A percentile compares a stretch with the other conserved stretches of the same genome.
Evolutionary conservation across 2,113 vertebrate species (phyloP).

Genomic region (Laticauda colubrina): DNA sequence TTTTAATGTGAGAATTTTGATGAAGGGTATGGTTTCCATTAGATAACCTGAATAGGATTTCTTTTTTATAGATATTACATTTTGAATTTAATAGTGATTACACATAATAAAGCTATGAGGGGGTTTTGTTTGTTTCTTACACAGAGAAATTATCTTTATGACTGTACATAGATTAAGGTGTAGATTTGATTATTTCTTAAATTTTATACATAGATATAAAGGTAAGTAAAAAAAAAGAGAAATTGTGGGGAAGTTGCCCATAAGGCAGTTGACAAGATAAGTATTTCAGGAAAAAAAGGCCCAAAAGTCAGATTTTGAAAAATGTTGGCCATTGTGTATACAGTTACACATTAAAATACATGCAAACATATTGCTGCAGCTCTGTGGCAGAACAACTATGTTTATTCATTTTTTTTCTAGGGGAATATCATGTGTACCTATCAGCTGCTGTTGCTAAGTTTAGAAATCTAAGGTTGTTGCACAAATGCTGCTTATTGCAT

Average conservation of each 20-base stretch:
- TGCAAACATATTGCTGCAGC: constrained; percentile 41
- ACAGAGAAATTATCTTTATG: background rate
- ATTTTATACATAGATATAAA: background rate
- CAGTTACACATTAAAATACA: constrained; percentile 46
- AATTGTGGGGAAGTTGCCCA: background rate
- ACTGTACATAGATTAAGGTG: background rate
- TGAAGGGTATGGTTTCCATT: background rate
- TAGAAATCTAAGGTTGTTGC: constrained; percentile 38
- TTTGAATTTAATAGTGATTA: background rate
- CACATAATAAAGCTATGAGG: background rate
- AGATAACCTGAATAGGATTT: background rate
- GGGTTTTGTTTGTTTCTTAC: background rate
- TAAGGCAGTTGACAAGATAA: background rate
- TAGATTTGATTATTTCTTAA: background rate
- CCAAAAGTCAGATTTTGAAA: background rate
- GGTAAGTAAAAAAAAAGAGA: background rate
- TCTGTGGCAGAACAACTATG: constrained; percentile 48
- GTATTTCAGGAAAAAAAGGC: background rate
- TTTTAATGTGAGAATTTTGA: background rate
- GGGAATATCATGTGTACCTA: constrained; percentile 52
- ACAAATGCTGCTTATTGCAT: constrained; percentile 32
- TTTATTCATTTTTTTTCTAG: constrained; percentile 45
- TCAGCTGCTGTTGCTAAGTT: constrained; percentile 52
- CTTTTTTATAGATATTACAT: background rate
- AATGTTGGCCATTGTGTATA: constrained; percentile 33